Base-by-base conservation (phyloP, 2,888 invertebrate species). In the Drosophila hamatofila region DNA sequence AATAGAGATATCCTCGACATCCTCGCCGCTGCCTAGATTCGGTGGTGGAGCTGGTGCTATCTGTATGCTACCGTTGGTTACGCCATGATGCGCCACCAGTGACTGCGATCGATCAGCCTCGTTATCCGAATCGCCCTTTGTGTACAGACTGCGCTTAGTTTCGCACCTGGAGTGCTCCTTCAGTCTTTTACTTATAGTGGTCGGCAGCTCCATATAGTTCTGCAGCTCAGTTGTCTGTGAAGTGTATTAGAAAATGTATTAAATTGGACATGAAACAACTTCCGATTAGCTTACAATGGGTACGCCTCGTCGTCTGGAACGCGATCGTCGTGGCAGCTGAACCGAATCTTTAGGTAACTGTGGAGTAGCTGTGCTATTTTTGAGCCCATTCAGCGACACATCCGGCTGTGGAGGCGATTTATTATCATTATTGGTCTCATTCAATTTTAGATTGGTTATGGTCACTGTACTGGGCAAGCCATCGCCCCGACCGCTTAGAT, bases 121-220 rank as follows among this genome's bases (percentile, higher is more conserved):
- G 0, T 30, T 12, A 16, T 76, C 71, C 0, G 85, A 87, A 2
- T 67, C 2, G 1, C 81, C 88, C 37, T 81, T 77, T 0, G 77
- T 78, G 27, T 88, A 90, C 7, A 90, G 75, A 4, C 42, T 65
- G 3, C 81, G 80, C 37, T 64, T 79, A 5, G 14, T 42, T 2
- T 4, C 1, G 14, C n/a, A 14, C 2, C 1, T 3, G 3, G 35
- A 11, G 2, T 16, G 0, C 0, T 39, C 27, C 12, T 35, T 48
- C 0, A 66, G 4, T 14, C 67, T 69, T 23, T 49, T 8, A 21
- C 14, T 4, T 11, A 81, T 8, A 8, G 30, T 33, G 3, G 44
- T 25, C 21, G 72, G n/a, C 9, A 65, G 27, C 12, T 3, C 18
- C 16, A 77, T 3, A 44, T 82, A 81, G 2, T 46, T 58, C 8